A percentile compares a stretch with the other conserved stretches of the same genome.
Conservation (phyloP, 2,888 invertebrate genomes). For the Philaethria dido region DNA sequence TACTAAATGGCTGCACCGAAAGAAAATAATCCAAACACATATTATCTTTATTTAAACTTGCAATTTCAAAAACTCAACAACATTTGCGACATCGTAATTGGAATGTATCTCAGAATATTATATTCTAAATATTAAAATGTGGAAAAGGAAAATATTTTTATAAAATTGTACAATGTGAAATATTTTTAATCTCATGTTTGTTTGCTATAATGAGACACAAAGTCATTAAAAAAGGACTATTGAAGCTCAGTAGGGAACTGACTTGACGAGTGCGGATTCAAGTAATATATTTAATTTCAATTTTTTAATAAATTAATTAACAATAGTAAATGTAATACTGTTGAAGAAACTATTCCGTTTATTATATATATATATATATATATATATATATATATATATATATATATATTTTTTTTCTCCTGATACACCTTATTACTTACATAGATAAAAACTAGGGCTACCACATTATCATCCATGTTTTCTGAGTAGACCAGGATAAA, state of each 20-base stretch:
- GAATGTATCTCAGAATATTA: slow-evolving; percentile 28
- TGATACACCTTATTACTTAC: no score
- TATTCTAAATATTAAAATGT: slow-evolving; percentile 10
- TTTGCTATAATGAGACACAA: slow-evolving; percentile 4
- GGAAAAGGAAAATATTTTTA: background rate
- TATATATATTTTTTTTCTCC: no score
- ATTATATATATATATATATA: no score
- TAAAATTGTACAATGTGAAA: background rate
- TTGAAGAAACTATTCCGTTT: no score
- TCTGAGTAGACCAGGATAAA: no score
- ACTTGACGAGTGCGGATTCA: background rate
- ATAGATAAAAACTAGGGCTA: no score
- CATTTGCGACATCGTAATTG: slow-evolving; percentile 30
- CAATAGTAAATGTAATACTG: no score
- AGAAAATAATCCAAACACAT: background rate
- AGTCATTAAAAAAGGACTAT: background rate
- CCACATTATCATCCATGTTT: no score
- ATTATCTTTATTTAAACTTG: slow-evolving; percentile 6
- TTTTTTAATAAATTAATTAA: no score
- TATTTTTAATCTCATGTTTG: background rate
- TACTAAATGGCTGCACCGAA: background rate
- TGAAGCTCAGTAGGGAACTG: background rate
- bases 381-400: no score
- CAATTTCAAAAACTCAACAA: slow-evolving; percentile 9
- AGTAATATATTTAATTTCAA: background rate